These are phyloP conservation scores for Aotus griseimembra DNA, from an alignment of 2,797 vertebrate species.

Conservation along the genomic window DNA sequence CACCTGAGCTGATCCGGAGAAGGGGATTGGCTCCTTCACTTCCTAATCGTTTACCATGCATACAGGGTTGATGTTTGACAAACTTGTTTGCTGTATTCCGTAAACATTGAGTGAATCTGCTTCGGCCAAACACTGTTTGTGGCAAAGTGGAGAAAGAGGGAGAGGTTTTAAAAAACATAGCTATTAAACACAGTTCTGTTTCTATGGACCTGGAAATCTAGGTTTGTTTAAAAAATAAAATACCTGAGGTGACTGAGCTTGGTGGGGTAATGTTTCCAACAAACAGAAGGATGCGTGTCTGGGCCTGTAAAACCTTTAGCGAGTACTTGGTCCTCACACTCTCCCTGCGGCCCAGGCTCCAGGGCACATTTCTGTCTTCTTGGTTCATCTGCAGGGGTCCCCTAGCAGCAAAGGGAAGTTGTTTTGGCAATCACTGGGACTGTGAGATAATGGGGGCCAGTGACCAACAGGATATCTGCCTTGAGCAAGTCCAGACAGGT, in stretches of 20 bases:
- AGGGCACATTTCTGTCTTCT: not conserved
- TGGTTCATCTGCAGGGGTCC: not conserved
- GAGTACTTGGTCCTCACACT: not conserved
- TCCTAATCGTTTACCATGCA: not conserved
- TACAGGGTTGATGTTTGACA: not conserved
- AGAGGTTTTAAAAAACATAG: not conserved
- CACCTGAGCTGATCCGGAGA: not conserved
- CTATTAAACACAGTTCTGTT: not conserved
- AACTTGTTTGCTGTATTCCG: not conserved
- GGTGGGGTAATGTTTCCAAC: not conserved
- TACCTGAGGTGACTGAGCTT: not conserved
- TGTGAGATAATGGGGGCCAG: not conserved
- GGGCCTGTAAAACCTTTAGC: not conserved
- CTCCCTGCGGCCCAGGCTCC: rapidly evolving
- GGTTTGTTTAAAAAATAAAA: not conserved
- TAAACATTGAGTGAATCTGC: not conserved
- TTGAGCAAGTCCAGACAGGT: not conserved
- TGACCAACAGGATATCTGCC: not conserved
- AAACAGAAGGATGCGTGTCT: not conserved
- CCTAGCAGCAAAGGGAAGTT: not conserved
- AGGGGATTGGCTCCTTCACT: not conserved
- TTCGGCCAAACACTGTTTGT: not conserved
- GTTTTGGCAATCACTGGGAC: not conserved
- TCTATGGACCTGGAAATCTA: not conserved
- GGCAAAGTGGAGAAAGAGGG: not conserved